phyloP scores from a whole-genome alignment of 2,888 invertebrate genomes.

The Biston betularia region DNA sequence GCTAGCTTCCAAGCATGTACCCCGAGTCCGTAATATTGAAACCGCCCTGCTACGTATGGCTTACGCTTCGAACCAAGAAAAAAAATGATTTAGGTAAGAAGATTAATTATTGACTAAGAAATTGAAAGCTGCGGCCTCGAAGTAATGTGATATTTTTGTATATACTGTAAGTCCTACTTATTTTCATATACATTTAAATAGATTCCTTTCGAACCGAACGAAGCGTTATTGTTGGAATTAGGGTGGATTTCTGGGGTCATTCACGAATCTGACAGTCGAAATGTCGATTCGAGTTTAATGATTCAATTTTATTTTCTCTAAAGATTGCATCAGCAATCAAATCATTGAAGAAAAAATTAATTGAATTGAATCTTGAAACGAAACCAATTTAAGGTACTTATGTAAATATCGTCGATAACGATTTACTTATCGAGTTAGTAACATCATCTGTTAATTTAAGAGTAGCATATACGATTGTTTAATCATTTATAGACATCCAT shows the following conservation, averaged over 20 bases:
- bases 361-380: slow-evolving; percentile 47
- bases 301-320: slow-evolving; percentile 39
- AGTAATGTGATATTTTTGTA: slow-evolving; percentile 87
- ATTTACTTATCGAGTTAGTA: slow-evolving; percentile 71
- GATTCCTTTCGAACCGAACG: slow-evolving; percentile 80
- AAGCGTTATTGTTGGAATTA: slow-evolving; percentile 73
- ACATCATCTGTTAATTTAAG: slow-evolving; percentile 65
- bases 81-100: slow-evolving; percentile 77
- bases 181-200: slow-evolving; percentile 86
- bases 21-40: slow-evolving; percentile 31
- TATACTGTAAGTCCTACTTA: slow-evolving; percentile 86
- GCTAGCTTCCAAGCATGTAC: slow-evolving; percentile 47
- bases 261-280: slow-evolving; percentile 58
- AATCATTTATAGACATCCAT: slow-evolving; percentile 78
- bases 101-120: slow-evolving; percentile 81
- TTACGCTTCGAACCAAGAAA: slow-evolving; percentile 77
- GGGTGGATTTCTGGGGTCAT: slow-evolving; percentile 58
- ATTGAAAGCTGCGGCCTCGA: slow-evolving; percentile 86
- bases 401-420: slow-evolving; percentile 78
- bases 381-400: slow-evolving; percentile 73
- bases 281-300: slow-evolving; percentile 45
- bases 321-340: slow-evolving; percentile 16
- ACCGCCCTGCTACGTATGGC: slow-evolving; percentile 70
- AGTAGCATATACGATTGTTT: slow-evolving; percentile 77
- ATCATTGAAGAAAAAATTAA: slow-evolving; percentile 35